phyloP scores from a whole-genome alignment of 2,797 vertebrate genomes.

The Gymnoscopelus braueri region DNA sequence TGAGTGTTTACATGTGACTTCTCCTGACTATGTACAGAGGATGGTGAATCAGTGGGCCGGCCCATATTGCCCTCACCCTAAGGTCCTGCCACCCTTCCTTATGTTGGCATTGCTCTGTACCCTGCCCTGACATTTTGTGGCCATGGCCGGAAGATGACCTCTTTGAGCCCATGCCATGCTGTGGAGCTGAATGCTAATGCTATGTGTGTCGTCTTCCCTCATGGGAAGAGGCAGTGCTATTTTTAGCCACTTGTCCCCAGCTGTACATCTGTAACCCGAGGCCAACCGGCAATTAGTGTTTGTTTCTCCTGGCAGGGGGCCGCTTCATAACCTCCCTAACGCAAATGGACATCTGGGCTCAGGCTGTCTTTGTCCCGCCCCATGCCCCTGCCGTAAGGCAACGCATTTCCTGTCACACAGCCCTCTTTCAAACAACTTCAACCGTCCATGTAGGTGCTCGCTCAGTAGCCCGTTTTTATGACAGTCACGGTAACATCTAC shows the following conservation, averaged over 20 bases:
- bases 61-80: constrained; percentile 35
- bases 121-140: constrained; percentile 68
- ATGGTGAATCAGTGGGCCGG: constrained; percentile 49
- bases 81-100: constrained; percentile 39
- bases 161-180: constrained; percentile 60
- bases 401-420: constrained; percentile 16
- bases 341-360: constrained; percentile 76
- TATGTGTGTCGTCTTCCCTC: constrained; percentile 67
- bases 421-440: constrained; percentile 25
- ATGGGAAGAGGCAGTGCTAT: constrained; percentile 76
- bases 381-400: constrained; percentile 26
- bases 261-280: constrained; percentile 79
- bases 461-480: constrained; percentile 6
- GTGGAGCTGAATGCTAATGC: constrained; percentile 73
- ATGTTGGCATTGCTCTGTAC: constrained; percentile 44
- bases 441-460: constrained; percentile 11
- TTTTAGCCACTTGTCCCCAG: constrained; percentile 82
- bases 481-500: constrained; percentile 1
- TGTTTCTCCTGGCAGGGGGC: constrained; percentile 73
- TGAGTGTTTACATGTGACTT: constrained; percentile 56
- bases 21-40: constrained; percentile 50
- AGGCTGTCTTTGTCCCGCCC: constrained; percentile 58
- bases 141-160: constrained; percentile 68
- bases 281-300: constrained; percentile 82
- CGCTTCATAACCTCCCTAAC: constrained; percentile 70